Conservation (phyloP, 2,888 invertebrate species). For the Tetheella fluctuosa region DNA sequence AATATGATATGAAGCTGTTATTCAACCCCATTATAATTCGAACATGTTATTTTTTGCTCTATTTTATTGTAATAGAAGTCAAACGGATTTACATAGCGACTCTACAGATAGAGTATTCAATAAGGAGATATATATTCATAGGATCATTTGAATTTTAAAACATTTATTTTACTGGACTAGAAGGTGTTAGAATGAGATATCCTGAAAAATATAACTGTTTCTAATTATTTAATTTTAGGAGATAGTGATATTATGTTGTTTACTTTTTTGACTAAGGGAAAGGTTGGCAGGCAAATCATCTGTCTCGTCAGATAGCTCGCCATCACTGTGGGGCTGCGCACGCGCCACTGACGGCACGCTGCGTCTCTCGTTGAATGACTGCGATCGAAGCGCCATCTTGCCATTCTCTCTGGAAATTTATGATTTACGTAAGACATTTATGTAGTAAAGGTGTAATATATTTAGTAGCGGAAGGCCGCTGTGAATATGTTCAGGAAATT, state of each 20-base stretch:
- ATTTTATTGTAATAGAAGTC: too few relatives aligned
- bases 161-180: too few relatives aligned
- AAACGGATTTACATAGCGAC: too few relatives aligned
- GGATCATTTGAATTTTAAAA: too few relatives aligned
- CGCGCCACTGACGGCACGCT: constrained; percentile 62
- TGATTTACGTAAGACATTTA: background rate
- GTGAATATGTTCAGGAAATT: background rate
- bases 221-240: background rate
- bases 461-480: background rate
- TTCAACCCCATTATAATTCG: too few relatives aligned
- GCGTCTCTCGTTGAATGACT: constrained; percentile 80
- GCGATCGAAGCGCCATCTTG: constrained; percentile 80
- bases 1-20: constrained; percentile 13
- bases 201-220: too few relatives aligned
- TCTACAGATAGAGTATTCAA: too few relatives aligned
- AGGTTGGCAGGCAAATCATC: constrained; percentile 68
- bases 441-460: background rate
- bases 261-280: constrained; percentile 68
- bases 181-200: too few relatives aligned
- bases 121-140: too few relatives aligned
- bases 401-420: constrained; percentile 72
- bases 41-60: too few relatives aligned
- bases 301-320: constrained; percentile 72
- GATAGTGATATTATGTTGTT: constrained; percentile 18
- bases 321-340: constrained; percentile 79